Percentiles rank a stretch among this genome's conserved stretches.
phyloP scores from a whole-genome alignment of 2,113 vertebrate genomes.

The Chunga burmeisteri region DNA sequence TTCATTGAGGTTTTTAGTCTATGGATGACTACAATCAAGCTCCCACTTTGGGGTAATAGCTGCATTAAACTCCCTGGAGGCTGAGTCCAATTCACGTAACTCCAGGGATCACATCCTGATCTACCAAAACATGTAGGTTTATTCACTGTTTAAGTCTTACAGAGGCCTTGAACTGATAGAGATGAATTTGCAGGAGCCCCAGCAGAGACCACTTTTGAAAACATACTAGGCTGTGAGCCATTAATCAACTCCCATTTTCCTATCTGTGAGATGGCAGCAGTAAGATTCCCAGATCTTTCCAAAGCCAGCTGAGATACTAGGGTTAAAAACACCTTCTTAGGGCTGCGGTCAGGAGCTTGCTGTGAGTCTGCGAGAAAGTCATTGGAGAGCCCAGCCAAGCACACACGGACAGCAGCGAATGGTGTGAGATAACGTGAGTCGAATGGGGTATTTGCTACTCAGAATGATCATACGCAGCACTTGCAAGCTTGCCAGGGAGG shows the following conservation, averaged over 20 bases:
- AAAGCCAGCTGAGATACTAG: neutral
- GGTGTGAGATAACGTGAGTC: neutral
- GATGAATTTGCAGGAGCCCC: neutral
- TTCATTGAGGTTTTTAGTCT: neutral
- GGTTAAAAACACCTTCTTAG: neutral
- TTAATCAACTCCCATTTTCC: neutral
- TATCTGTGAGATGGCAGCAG: neutral
- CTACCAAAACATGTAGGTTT: neutral
- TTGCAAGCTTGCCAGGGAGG: neutral
- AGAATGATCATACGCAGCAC: neutral
- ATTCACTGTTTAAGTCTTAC: neutral
- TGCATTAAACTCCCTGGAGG: neutral
- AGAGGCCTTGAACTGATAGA: neutral
- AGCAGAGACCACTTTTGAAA: neutral
- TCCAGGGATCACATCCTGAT: neutral
- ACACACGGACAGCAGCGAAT: rapidly evolving
- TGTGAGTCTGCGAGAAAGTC: neutral
- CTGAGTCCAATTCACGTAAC: neutral
- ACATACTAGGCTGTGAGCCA: neutral
- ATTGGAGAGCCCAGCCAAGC: neutral
- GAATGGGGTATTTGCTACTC: neutral
- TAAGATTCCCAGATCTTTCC: neutral
- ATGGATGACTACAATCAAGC: neutral
- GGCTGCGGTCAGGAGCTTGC: neutral
- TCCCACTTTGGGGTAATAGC: neutral